Evolutionary conservation across 2,113 vertebrate species (phyloP), one percentile per base, ranked within the genome.

Genomic region (Cranoglanis bouderius): DNA sequence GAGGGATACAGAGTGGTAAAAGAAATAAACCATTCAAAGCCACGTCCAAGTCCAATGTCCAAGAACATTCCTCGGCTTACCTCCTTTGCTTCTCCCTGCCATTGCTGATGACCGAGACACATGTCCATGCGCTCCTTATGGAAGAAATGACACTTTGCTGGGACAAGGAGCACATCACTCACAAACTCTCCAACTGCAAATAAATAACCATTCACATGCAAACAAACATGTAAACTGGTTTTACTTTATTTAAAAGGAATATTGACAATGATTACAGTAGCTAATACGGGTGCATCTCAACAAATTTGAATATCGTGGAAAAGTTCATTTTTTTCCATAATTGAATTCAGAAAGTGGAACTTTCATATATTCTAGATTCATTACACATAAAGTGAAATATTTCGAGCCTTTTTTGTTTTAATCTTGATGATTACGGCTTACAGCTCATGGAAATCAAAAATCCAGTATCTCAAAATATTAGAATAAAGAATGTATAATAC

Each of bases 91-190:
- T 98, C 96, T 0, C 94, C 94, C 88, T 98, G 97, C 98, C 98
- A 99, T 92, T 97, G 97, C 94, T 98, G 97, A 70, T 99, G 97
- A 91, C 97, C 98, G 85, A 98, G 95, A n/a, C 98, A 99, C 90
- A 97, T 95, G 18, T 98, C 98, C 96, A 96, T 96, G 53, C 90
- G 92, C 92, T 99, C 97, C 93, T 98, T 98, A 94, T 99, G 98
- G 95, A 98, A 99, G 95, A 99, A 99, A 74, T 96, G 96, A 95
- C 98, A 99, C 87, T 97, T 97, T 93, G 99, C 98, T 0, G 98
- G 98, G 53, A 99, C 98, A 92, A 99, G 95, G 3, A 99, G 96
- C 21, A 99, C 97, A 6, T 99, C 98, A 0, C 98, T 99, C 75
- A 99, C 98, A 18, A 98, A 98, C 90, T 98, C 97, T 6, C 98